phyloP scores from a whole-genome alignment of 2,888 invertebrate genomes.

The Lapara coniferarum region DNA sequence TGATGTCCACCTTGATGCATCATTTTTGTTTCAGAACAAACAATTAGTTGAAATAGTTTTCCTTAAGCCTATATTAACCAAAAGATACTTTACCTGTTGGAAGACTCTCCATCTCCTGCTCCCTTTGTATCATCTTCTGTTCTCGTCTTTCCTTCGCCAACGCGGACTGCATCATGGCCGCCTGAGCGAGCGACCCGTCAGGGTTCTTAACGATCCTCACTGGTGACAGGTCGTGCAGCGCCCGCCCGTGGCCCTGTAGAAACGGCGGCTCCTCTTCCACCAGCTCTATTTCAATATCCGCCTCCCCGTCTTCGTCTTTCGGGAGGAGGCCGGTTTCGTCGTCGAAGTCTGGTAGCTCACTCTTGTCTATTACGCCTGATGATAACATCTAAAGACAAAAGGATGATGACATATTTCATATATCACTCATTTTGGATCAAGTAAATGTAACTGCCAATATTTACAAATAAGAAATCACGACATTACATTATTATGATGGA shows the following conservation, averaged over 20 bases:
- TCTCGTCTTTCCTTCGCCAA: slow-evolving; percentile 98
- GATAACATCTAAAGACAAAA: slow-evolving; percentile 89
- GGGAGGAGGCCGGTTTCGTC: slow-evolving; percentile 97
- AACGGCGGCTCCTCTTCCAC: slow-evolving; percentile 99
- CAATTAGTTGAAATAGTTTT: too few species aligned
- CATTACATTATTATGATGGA: too few species aligned
- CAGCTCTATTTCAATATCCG: slow-evolving; percentile 99
- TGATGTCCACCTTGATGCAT: too few species aligned
- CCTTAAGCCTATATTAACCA: too few species aligned
- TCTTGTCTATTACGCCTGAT: slow-evolving; percentile 95
- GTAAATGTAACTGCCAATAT: too few species aligned
- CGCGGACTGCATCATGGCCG: slow-evolving; percentile 99
- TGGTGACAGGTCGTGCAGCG: slow-evolving; percentile 95
- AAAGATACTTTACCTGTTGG: slow-evolving; percentile 81
- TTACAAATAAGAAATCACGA: too few species aligned
- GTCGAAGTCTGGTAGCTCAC: slow-evolving; percentile 98
- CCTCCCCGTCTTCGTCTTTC: slow-evolving; percentile 96
- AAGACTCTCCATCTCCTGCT: slow-evolving; percentile 93
- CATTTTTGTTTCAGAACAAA: too few species aligned
- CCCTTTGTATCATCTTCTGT: slow-evolving; percentile 97
- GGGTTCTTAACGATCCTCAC: slow-evolving; percentile 99
- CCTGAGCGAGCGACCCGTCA: slow-evolving; percentile 98
- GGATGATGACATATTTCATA: too few species aligned
- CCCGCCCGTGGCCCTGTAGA: slow-evolving; percentile 95
- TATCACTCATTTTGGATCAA: too few species aligned